Evolutionary conservation across 2,113 vertebrate genomes (phyloP), one percentile per base, ranked within the genome.

Genomic region (Gasterosteus nipponicus): DNA sequence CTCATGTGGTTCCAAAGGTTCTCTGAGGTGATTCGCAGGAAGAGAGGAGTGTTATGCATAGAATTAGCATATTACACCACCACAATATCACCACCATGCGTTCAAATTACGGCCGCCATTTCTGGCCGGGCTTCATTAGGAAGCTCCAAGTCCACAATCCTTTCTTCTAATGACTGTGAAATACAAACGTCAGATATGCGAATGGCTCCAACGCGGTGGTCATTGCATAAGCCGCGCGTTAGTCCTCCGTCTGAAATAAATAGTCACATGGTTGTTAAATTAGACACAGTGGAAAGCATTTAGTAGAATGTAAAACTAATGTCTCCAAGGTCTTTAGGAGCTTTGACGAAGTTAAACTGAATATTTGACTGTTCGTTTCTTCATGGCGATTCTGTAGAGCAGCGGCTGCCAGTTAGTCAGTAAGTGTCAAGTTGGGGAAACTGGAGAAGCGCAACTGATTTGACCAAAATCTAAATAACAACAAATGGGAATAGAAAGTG

Each of bases 91-190:
- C 56, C 77, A 68, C 49, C 74, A 68, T 54, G 73, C 26, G 75
- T 78, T 54, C 2, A 63, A 76, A 77, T 39, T 18, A 80, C 3
- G 14, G 14, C 42, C 60, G 68, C 69, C 87, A 73, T 84, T 86
- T 77, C 75, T 18, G 65, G 47, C 42, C 54, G 19, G 59, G 26
- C 72, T 82, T 86, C 78, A 81, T 87, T 87, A 83, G 51, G 58
- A 72, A 85, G 69, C 64, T 41, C 38, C 7, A 67, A 74, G 75
- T 63, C 81, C 74, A 53, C 72, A 73, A 54, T 66, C 58, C 75
- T 46, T 69, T 80, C 67, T 77, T 60, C 70, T 74, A 79, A 84
- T 71, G 60, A 58, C 71, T 81, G 74, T 77, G 67, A 87, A 86
- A 81, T 53, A 74, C 47, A 69, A 78, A 78, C 8, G 29, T 84